Percentiles rank a stretch among this genome's conserved stretches.
These are phyloP conservation scores for Dascyllus trimaculatus DNA, from an alignment of 2,113 vertebrate genomes.

Conservation along the genomic window DNA sequence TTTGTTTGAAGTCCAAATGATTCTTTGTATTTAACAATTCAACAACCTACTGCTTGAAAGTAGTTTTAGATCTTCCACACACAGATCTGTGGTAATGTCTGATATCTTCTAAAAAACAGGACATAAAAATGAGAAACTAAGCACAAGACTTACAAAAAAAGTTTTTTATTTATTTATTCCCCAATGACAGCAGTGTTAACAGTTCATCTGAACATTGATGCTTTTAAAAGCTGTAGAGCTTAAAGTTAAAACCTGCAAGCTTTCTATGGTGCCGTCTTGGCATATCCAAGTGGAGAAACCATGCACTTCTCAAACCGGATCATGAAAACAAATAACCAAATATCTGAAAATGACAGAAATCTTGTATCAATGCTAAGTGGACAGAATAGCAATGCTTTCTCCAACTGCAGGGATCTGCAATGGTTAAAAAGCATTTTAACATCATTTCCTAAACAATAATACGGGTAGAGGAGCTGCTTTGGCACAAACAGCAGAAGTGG, in stretches of 20 bases:
- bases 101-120: neutral
- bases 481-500: conserved; percentile 38
- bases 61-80: neutral
- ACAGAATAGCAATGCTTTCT: neutral
- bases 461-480: conserved; percentile 33
- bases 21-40: too few species aligned
- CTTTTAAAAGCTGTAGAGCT: conserved; percentile 55
- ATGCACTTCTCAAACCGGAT: conserved; percentile 20
- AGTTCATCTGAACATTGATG: conserved; percentile 45
- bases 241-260: conserved; percentile 41
- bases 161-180: conserved; percentile 61
- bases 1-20: too few species aligned
- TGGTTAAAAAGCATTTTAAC: conserved; percentile 15
- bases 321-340: conserved; percentile 14
- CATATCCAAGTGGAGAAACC: conserved; percentile 13
- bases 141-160: conserved; percentile 49
- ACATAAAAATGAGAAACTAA: neutral
- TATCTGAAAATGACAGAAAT: neutral
- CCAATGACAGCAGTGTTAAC: conserved; percentile 27
- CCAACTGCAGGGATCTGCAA: neutral
- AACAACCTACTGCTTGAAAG: too few species aligned
- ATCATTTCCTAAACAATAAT: neutral
- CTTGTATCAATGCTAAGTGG: neutral
- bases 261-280: conserved; percentile 14
- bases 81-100: neutral